phyloP scores from a whole-genome alignment of 2,797 vertebrate species.

The Tolypeutes matacus region DNA sequence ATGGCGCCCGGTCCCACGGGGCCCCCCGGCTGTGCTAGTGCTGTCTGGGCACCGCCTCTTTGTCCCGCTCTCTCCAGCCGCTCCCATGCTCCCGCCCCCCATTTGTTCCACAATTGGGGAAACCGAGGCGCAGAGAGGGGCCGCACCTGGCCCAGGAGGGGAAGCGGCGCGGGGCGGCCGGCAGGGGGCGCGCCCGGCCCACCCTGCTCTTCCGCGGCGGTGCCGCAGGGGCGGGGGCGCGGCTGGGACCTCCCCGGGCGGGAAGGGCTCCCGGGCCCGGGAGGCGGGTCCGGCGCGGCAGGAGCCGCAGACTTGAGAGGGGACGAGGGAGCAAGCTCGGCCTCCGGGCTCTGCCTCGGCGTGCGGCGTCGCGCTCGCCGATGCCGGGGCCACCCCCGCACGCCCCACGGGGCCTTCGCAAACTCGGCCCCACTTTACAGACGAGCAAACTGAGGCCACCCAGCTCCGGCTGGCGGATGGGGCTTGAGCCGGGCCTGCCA shows the following conservation, averaged over 20 bases:
- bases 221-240: accelerated
- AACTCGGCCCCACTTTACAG: not conserved
- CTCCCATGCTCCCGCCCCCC: accelerated
- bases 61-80: not conserved
- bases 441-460: not conserved
- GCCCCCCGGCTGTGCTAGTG: not conserved
- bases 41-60: not conserved
- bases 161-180: not conserved
- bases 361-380: not conserved
- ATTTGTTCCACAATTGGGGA: not conserved
- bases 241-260: not conserved
- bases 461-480: not conserved
- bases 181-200: slow-evolving; percentile 74
- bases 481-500: not conserved
- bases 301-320: too few relatives aligned
- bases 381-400: not conserved
- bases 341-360: too few relatives aligned
- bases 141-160: not conserved
- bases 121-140: not conserved
- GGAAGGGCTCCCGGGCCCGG: not conserved
- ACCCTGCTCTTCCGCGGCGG: not conserved
- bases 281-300: too few relatives aligned
- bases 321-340: too few relatives aligned
- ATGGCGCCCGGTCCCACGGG: too few relatives aligned
- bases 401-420: not conserved